Evolutionary conservation across 2,797 vertebrate species (phyloP).

Genomic region (Urosaurus nigricauda): DNA sequence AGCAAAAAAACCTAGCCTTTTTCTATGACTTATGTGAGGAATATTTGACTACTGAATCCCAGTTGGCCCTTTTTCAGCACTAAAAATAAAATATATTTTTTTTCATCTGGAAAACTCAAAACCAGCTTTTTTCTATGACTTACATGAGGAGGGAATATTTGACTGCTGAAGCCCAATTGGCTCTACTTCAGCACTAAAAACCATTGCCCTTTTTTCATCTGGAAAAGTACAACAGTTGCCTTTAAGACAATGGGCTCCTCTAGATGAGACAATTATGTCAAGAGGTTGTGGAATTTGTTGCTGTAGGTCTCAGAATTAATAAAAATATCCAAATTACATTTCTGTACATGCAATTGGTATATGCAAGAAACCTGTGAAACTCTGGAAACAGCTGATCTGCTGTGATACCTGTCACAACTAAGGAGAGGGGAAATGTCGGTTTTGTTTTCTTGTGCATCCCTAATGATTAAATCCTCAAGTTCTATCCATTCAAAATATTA

Average conservation of each 20-base stretch:
- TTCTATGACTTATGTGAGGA: background rate
- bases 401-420: background rate
- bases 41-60: background rate
- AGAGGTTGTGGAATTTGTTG: no score
- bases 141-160: background rate
- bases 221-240: background rate
- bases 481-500: background rate
- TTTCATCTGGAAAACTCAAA: background rate
- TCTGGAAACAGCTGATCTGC: background rate
- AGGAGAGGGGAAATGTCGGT: background rate
- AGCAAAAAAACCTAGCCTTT: conserved; percentile 10
- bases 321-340: no score
- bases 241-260: background rate
- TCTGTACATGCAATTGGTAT: background rate
- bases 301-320: no score
- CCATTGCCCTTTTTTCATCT: background rate
- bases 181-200: background rate
- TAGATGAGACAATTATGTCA: no score
- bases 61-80: background rate
- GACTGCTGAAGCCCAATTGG: background rate
- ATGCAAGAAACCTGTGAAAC: background rate
- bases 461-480: background rate
- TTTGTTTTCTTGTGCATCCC: background rate
- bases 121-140: background rate
- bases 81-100: background rate